Percentiles rank a stretch among this genome's conserved stretches.
phyloP scores from a whole-genome alignment of 2,113 vertebrate species.

The Coptodon rendalli region DNA sequence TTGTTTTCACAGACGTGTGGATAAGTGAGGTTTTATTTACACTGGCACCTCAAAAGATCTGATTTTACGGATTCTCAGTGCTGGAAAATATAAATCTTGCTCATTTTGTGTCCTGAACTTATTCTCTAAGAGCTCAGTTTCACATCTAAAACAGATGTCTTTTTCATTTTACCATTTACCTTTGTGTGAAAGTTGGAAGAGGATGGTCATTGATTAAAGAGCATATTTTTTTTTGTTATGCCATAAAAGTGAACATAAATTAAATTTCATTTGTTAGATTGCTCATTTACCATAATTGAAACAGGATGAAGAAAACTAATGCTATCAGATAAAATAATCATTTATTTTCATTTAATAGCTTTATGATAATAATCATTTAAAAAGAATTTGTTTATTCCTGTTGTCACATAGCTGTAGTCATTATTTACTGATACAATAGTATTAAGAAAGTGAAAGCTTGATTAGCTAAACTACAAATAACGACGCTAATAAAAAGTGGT shows the following conservation, averaged over 20 bases:
- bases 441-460: not conserved
- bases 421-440: not conserved
- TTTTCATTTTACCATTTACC: not conserved
- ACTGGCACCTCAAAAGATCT: constrained; percentile 18
- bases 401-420: not conserved
- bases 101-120: not conserved
- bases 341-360: not conserved
- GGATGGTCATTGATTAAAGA: not conserved
- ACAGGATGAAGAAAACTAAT: not conserved
- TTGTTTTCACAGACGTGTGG: constrained; percentile 16
- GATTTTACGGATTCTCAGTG: not conserved
- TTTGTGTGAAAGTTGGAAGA: not conserved
- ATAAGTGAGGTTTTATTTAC: constrained; percentile 7
- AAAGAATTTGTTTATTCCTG: not conserved
- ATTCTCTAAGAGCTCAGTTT: not conserved
- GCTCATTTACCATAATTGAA: not conserved
- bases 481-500: not conserved
- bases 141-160: not conserved
- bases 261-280: not conserved
- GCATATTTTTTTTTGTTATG: not conserved
- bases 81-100: not conserved
- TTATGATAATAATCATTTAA: not conserved
- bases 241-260: not conserved
- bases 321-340: not conserved
- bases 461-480: not conserved